Evolutionary conservation across 2,888 invertebrate species (phyloP), one percentile per base, ranked within the genome.

Genomic region (Acutogordius australiensis): DNA sequence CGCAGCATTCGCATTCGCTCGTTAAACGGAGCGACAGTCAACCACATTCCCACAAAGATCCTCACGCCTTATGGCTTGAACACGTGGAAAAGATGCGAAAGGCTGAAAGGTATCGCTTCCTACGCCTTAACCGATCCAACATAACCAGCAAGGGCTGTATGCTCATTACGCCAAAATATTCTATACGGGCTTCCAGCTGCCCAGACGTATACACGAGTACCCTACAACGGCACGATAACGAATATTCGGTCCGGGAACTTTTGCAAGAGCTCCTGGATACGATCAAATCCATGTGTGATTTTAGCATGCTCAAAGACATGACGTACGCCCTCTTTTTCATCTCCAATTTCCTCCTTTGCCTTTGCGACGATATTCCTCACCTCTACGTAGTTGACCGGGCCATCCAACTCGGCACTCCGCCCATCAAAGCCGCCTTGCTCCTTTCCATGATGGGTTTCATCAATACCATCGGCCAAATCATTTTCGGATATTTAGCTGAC

Each of bases 281-380:
- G 4, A 8, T 51, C 26, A 57, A 57, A 30, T 27, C 58, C 68
- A 81, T 84, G 72, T 74, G 83, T 57, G 83, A 84, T 70, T 78
- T 83, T 68, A 81, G 81, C 0, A 80, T 82, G 72, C 81, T 84
- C 70, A 72, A 75, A 60, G 81, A 82, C 70, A 76, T 71, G 76
- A 81, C 82, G 65, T 85, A 84, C 82, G 64, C 75, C 83, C 57
- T 67, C 28, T 78, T 87, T 68, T 82, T 83, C 61, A 68, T 85
- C 21, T 83, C 86, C 60, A 87, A 86, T 64, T 79, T 86, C 65
- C 76, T 87, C 60, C 76, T 90, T 60, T 90, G 88, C 72, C 79
- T 81, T 66, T 87, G 86, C 82, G 73, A 73, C 63, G 88, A 91
- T 67, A 83, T 90, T 62, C 87, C 88, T 18, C 91, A 91, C 73